These are phyloP conservation scores for Picathartes gymnocephalus DNA, from an alignment of 2,113 vertebrate species.

Conservation along the genomic window DNA sequence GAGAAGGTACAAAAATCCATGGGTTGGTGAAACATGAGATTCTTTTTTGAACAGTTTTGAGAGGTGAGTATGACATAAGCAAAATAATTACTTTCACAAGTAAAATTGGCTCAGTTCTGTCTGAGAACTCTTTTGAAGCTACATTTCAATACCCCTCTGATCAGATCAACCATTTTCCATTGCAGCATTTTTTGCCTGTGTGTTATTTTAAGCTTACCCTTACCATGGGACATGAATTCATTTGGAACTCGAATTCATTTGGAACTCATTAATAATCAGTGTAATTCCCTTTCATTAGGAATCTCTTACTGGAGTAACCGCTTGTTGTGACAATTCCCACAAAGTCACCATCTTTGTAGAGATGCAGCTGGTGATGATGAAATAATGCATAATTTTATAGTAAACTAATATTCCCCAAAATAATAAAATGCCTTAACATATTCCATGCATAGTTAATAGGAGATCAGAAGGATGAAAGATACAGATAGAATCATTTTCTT, in stretches of 20 bases:
- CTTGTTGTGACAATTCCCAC: not conserved
- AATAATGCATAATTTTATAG: not conserved
- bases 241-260: constrained; percentile 46
- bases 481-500: not conserved
- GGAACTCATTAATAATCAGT: constrained; percentile 48
- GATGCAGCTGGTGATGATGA: not conserved
- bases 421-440: not conserved
- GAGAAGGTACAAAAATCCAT: not conserved
- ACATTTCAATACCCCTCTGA: constrained; percentile 1
- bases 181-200: not conserved
- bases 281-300: constrained; percentile 43
- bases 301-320: not conserved
- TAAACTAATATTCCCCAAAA: not conserved
- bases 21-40: not conserved
- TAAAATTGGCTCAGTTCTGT: not conserved
- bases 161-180: not conserved
- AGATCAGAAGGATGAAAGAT: not conserved
- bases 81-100: not conserved
- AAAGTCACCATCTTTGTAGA: not conserved
- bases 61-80: not conserved
- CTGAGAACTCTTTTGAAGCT: not conserved
- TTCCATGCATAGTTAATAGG: not conserved
- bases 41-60: not conserved
- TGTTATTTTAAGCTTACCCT: constrained; percentile 53
- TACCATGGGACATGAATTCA: constrained; percentile 29